These are phyloP conservation scores for Brachyptera putata DNA, from an alignment of 2,888 invertebrate species.

Conservation along the genomic window DNA sequence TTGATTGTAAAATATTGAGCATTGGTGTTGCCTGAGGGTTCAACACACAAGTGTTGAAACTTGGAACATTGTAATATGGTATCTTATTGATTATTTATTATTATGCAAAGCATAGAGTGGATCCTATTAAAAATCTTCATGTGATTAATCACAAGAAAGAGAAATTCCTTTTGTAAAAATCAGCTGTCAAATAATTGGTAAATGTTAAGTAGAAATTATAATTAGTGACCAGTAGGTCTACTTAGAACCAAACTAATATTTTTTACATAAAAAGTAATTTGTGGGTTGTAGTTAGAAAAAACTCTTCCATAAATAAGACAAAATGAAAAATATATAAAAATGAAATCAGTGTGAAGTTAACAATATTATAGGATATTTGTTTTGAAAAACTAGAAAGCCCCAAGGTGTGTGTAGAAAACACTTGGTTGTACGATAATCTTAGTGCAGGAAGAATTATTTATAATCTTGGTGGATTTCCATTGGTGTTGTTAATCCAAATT, in stretches of 20 bases:
- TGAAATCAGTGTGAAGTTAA: no score
- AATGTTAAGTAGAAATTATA: slow-evolving; percentile 6
- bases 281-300: background rate
- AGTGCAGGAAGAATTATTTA: background rate
- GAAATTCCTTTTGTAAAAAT: background rate
- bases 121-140: background rate
- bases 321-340: slow-evolving; percentile 3
- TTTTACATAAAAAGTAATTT: slow-evolving; percentile 14
- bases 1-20: background rate
- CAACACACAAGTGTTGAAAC: background rate
- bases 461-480: background rate
- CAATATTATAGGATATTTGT: no score
- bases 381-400: slow-evolving; percentile 19
- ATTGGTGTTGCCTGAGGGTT: background rate
- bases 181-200: slow-evolving; percentile 1
- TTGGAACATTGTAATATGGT: background rate
- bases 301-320: background rate
- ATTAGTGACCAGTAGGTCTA: no score
- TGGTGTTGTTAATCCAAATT: background rate
- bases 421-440: no score
- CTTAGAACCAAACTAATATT: no score
- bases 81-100: background rate
- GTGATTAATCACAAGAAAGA: background rate
- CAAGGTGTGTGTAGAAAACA: background rate
- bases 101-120: background rate